Evolutionary conservation across 2,797 vertebrate genomes (phyloP).

Genomic region (Crocodylus rhombifer): DNA sequence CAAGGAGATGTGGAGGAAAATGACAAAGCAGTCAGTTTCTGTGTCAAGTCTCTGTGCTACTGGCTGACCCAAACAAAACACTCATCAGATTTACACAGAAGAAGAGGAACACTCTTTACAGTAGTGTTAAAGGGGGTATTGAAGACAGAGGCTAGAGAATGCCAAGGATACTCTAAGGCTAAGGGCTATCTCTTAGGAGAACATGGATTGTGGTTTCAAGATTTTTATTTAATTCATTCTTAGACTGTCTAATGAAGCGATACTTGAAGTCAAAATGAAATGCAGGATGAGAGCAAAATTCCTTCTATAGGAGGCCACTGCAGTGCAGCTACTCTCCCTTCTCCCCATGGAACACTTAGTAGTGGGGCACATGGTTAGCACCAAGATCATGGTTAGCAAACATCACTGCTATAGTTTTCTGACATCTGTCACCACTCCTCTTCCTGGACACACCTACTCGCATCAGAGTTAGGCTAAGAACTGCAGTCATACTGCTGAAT

Average conservation of each 20-base stretch:
- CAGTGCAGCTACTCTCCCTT: not conserved
- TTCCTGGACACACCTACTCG: not conserved
- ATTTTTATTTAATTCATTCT: not conserved
- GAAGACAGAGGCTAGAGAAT: not conserved
- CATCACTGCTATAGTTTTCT: not conserved
- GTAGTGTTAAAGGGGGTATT: not conserved
- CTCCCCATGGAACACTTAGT: not conserved
- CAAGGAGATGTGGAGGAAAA: too few relatives aligned
- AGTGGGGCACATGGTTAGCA: not conserved
- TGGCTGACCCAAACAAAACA: rapidly evolving
- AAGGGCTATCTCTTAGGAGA: not conserved
- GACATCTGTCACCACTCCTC: not conserved
- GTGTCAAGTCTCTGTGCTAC: not conserved
- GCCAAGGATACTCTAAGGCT: not conserved
- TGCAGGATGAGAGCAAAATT: not conserved
- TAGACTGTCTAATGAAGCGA: not conserved
- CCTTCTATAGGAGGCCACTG: not conserved
- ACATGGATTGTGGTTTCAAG: not conserved
- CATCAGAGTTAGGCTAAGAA: not conserved
- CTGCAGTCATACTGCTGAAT: not conserved
- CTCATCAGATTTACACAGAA: not conserved
- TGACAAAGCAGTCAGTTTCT: not conserved
- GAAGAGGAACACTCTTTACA: not conserved
- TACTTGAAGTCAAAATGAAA: not conserved
- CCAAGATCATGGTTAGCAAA: not conserved